Evolutionary conservation across 35 echinoderm and acorn worm species (phyloP), one percentile per base, ranked within the genome.

Genomic region (Patiria miniata): DNA sequence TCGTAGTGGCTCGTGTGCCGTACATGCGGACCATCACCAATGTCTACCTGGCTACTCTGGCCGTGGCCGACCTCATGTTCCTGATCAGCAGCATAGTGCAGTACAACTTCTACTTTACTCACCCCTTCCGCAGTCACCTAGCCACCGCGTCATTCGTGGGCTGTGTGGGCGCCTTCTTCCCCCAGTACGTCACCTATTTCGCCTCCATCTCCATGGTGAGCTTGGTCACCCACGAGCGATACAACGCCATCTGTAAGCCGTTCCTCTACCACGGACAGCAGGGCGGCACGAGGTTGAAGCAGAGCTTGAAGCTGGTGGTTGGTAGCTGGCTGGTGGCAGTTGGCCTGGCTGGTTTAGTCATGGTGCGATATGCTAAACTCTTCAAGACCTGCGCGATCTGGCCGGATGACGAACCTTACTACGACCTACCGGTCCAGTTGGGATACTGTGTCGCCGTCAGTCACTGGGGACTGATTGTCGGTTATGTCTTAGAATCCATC

Each of bases 1-100:
- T 93, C 65, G 80, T 87, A 14, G 86, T 93, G 10, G 22, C 44
- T 23, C 78, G 86, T n/a, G 65, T 93, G 2, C 85, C 28, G 22
- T 55, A 40, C 17, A 93, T 93, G 80, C 79, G 86, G 7, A 93
- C 91, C 2, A 83, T 79, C 29, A 87, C 85, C 7, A 93, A 93
- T 42, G 37, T 83, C 8, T 93, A 93, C 36, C 42, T 93, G 50
- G 22, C 61, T 17, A 93, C 52, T 79, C 73, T 93, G 38, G 85
- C 91, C 40, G 51, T 93, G 1, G 60, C 85, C 3, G 91, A 93
- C 52, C 21, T 87, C 18, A 57, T 68, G 40, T 93, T 83, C 39
- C 36, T 93, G 15, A 8, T 58, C 1, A 23, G 79, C 33, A 61
- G 58, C 23, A 61, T 83, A 28, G 78, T 68, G 7, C 81, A 87